These are phyloP conservation scores for Ctenochaetus hawaiiensis DNA, from an alignment of 2,797 vertebrate species.

Conservation along the genomic window DNA sequence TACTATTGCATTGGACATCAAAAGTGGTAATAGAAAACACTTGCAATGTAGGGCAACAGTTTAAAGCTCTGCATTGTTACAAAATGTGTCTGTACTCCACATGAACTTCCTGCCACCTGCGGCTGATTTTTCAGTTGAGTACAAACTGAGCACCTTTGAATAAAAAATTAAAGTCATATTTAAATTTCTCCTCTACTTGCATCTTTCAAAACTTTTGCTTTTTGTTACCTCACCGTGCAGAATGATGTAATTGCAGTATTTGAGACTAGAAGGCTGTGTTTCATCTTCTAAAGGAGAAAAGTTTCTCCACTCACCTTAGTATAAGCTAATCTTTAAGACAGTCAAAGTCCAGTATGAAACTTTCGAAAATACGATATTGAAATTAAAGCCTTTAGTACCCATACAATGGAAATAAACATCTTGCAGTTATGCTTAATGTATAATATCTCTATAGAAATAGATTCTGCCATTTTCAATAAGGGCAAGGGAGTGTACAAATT, in stretches of 20 bases:
- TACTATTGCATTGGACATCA: neutral
- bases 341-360: neutral
- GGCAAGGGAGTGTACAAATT: neutral
- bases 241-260: neutral
- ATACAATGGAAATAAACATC: neutral
- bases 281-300: neutral
- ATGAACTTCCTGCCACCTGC: slow-evolving; percentile 2
- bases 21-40: neutral
- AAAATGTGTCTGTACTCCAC: slow-evolving; percentile 2
- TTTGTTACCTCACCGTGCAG: neutral
- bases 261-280: neutral
- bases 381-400: neutral
- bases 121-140: neutral
- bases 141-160: neutral
- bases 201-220: neutral
- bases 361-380: neutral
- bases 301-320: neutral
- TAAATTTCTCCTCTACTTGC: neutral
- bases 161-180: neutral
- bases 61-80: slow-evolving; percentile 12
- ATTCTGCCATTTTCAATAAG: neutral
- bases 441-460: neutral
- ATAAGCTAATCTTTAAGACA: neutral
- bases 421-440: neutral
- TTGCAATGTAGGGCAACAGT: neutral